Base-by-base conservation (phyloP, 2,797 vertebrate species). In the Agapornis canus region DNA sequence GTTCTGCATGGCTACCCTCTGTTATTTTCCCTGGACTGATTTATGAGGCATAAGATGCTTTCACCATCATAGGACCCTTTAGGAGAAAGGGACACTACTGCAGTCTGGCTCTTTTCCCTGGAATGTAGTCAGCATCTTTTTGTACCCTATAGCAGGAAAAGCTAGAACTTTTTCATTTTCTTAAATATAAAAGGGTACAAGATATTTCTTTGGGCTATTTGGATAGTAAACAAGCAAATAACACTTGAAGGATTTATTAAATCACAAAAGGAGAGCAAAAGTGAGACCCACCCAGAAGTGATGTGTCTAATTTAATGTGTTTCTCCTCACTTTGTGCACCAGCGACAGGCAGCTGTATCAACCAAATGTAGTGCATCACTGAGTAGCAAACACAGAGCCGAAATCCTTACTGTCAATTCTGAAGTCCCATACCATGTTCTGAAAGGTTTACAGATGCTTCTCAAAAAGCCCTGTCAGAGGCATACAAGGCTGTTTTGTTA, bases 281-380 rank as follows among this genome's bases (percentile, higher is more conserved):
- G 9, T 3, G 31, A 37, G 39, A 59, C 26, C 35, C 23, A 29
- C 9, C 8, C 47, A 57, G 52, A 60, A 31, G 18, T 3, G 21
- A 65, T 1, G 0, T 18, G 13, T 54, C 39, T n/a, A 9, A 26
- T 66, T 49, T 56, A 61, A 27, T 1, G 8, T 9, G 6, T 45
- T 45, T 45, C n/a, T 70, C 8, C 64, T 60, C 8, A 4, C 11
- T 25, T 35, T 1, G 2, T 56, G 42, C 26, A 27, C 15, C 37
- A 31, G n/a, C 3, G 3, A 18, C 4, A 11, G 23, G 10, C 35
- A 20, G 5, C 37, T 7, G 4, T 14, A 26, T 42, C 27, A 29
- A 4, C 31, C 60, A 32, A 39, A 48, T 0, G 2, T n/a, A 6
- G 15, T 11, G 20, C 49, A 31, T 8, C 60, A 12, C 6, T 32